Percentiles rank a stretch among this genome's conserved stretches.
Conservation (phyloP, 2,888 invertebrate genomes). For the Hemaris fuciformis region DNA sequence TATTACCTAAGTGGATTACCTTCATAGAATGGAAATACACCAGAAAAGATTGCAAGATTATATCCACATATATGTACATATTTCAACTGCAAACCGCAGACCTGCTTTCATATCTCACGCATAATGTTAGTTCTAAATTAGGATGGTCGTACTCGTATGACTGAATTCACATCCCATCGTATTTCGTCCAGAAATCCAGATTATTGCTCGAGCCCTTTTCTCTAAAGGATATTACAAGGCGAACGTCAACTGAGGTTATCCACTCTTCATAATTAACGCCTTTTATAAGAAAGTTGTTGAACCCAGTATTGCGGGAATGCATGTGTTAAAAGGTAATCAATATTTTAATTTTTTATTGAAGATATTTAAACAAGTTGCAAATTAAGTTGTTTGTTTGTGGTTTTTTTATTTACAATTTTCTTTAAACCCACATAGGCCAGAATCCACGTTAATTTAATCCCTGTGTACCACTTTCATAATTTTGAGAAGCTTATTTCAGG, state of each 20-base stretch:
- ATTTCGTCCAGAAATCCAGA: neutral
- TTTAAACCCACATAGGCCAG: too few species aligned
- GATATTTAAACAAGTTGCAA: neutral
- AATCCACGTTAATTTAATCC: too few species aligned
- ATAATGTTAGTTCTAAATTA: neutral
- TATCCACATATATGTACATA: neutral
- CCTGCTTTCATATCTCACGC: neutral
- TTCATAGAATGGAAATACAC: neutral
- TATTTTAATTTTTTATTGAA: neutral
- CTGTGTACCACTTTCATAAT: too few species aligned
- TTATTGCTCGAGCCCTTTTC: neutral
- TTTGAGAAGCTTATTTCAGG: too few species aligned
- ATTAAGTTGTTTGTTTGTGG: too few species aligned
- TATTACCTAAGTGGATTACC: neutral
- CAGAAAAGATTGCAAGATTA: neutral
- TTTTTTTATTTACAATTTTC: too few species aligned
- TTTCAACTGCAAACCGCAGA: neutral
- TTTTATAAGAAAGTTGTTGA: neutral
- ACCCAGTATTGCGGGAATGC: neutral
- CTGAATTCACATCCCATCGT: neutral
- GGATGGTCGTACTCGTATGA: neutral
- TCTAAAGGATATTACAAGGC: neutral
- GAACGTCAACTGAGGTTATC: neutral
- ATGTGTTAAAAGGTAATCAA: neutral
- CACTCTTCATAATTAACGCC: neutral